phyloP scores from a whole-genome alignment of 2,113 vertebrate genomes.

The Terrapene triunguis region DNA sequence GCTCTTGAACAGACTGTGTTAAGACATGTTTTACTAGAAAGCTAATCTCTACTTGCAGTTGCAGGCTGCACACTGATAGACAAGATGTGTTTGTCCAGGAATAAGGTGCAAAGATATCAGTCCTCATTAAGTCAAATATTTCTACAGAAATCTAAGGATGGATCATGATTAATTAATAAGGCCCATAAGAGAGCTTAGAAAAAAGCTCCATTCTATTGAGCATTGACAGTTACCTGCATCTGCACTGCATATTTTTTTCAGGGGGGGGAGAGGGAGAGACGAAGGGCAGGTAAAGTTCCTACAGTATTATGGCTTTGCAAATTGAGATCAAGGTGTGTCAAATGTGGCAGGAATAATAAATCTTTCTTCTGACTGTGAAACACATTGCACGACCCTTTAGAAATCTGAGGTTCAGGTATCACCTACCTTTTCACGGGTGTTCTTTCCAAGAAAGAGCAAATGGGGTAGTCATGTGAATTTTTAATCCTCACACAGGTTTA shows the following conservation, averaged over 20 bases:
- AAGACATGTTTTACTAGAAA: background rate
- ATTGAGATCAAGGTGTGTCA: background rate
- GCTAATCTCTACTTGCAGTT: background rate
- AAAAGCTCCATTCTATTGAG: background rate
- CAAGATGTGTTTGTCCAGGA: background rate
- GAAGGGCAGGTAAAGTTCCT: background rate
- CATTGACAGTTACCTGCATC: background rate
- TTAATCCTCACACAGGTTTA: background rate
- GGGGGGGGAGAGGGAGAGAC: too few species aligned
- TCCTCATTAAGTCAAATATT: background rate
- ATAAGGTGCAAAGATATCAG: background rate
- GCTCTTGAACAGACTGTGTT: background rate
- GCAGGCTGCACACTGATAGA: background rate
- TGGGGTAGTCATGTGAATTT: rapidly evolving
- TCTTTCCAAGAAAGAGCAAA: background rate
- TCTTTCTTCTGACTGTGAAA: background rate
- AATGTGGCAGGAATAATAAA: background rate
- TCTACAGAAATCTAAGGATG: background rate
- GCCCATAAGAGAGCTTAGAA: background rate
- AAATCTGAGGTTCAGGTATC: background rate
- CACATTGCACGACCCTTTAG: background rate
- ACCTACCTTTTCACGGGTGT: background rate
- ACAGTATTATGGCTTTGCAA: background rate
- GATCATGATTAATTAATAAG: background rate
- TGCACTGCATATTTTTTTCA: background rate